A percentile compares a stretch with the other conserved stretches of the same genome.
Evolutionary conservation across 2,113 vertebrate species (phyloP).

Genomic region (Prietella phreatophila): DNA sequence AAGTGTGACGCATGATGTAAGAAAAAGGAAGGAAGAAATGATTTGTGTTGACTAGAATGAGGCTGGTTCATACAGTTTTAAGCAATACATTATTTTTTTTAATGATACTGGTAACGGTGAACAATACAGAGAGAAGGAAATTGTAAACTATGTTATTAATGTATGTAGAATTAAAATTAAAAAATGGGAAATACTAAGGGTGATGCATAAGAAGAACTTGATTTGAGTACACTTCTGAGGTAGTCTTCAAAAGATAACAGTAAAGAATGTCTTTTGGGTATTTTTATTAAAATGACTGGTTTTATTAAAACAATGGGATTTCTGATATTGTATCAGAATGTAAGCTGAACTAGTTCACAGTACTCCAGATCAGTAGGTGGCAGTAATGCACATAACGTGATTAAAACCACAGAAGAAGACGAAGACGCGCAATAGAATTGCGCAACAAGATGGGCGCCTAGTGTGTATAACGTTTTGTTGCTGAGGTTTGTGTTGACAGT

Average conservation of each 20-base stretch:
- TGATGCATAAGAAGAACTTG: neutral
- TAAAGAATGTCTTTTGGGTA: neutral
- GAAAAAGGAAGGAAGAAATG: neutral
- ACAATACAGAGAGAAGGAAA: neutral
- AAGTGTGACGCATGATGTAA: neutral
- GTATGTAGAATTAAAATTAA: neutral
- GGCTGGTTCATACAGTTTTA: neutral
- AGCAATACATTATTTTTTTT: neutral
- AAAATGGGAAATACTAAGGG: neutral
- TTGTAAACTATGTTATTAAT: neutral
- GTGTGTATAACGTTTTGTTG: neutral
- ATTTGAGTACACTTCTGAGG: neutral
- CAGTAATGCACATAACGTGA: neutral
- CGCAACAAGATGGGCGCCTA: constrained; percentile 61
- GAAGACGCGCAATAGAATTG: neutral
- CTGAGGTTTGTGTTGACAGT: neutral
- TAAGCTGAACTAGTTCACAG: neutral
- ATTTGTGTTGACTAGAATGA: neutral
- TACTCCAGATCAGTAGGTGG: neutral
- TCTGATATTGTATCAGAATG: neutral
- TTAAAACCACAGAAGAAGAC: neutral
- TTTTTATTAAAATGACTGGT: neutral
- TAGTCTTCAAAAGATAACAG: neutral
- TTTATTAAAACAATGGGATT: neutral
- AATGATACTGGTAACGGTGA: neutral